Evolutionary conservation across 1,140 invertebrate genomes (phyloP).

Genomic region (Panagrolaimus sp.): DNA sequence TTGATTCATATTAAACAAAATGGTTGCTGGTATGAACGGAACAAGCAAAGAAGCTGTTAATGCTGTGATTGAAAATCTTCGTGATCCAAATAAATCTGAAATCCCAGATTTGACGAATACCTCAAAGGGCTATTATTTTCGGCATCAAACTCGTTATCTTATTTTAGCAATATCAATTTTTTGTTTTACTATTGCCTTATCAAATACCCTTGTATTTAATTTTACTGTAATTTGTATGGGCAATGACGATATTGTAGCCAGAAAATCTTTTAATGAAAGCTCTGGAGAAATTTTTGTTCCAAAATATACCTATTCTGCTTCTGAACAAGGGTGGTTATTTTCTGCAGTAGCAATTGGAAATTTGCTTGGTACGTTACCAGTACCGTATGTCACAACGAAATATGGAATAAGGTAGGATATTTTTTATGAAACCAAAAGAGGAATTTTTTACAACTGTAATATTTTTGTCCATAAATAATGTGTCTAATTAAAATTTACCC

Average conservation of each 20-base stretch:
- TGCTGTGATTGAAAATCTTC: no score
- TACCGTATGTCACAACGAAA: not conserved
- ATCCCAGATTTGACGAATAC: no score
- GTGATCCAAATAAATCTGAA: no score
- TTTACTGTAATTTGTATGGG: slow-evolving; percentile 48
- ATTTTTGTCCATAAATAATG: no score
- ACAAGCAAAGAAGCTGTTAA: no score
- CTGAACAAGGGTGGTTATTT: slow-evolving; percentile 1
- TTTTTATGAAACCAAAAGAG: not conserved
- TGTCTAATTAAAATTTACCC: no score
- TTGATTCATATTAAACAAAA: no score
- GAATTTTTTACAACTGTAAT: no score
- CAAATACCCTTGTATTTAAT: slow-evolving; percentile 41
- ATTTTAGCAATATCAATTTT: slow-evolving; percentile 30
- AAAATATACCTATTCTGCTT: not conserved
- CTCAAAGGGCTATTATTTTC: not conserved
- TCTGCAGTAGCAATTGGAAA: slow-evolving; percentile 1
- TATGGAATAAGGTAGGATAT: slow-evolving; percentile 3
- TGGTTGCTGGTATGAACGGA: no score
- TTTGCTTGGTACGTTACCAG: not conserved
- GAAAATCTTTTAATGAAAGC: slow-evolving; percentile 2
- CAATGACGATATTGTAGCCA: not conserved
- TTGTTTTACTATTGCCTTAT: slow-evolving; percentile 35
- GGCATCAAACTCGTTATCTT: slow-evolving; percentile 27
- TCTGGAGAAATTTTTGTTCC: not conserved